Conservation (phyloP, 2,113 vertebrate genomes). For the Amblyopsis rosae region DNA sequence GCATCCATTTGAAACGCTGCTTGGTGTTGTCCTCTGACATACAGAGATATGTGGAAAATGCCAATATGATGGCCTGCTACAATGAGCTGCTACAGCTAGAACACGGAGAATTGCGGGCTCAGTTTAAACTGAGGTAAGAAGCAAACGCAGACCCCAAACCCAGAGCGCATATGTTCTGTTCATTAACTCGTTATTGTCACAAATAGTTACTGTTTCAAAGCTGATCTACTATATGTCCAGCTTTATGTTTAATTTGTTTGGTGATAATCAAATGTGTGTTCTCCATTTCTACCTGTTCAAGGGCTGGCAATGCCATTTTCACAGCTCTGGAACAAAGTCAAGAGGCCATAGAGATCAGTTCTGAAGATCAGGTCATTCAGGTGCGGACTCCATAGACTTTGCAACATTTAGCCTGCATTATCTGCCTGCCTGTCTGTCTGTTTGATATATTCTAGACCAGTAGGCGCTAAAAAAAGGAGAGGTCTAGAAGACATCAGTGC, state of each 20-base stretch:
- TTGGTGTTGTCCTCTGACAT: slow-evolving; percentile 47
- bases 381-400: slow-evolving; percentile 66
- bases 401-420: not conserved
- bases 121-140: slow-evolving; percentile 94
- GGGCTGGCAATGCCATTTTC: slow-evolving; percentile 95
- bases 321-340: slow-evolving; percentile 95
- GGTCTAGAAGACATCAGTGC: too few species aligned
- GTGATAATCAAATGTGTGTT: not conserved
- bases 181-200: not conserved
- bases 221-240: not conserved
- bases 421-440: not conserved
- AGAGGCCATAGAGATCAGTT: slow-evolving; percentile 97
- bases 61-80: slow-evolving; percentile 94
- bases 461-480: too few species aligned
- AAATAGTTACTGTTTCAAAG: not conserved
- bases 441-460: not conserved
- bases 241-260: not conserved
- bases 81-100: slow-evolving; percentile 95
- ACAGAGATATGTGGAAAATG: slow-evolving; percentile 93
- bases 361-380: slow-evolving; percentile 96
- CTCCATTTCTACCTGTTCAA: slow-evolving; percentile 49
- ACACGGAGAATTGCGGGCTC: slow-evolving; percentile 91
- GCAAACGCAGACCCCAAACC: not conserved
- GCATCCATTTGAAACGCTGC: slow-evolving; percentile 15
- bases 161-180: not conserved